Percentiles rank a stretch among this genome's conserved stretches.
These are phyloP conservation scores for Tupiocoris notatus DNA, from an alignment of 2,888 invertebrate genomes.

Conservation along the genomic window DNA sequence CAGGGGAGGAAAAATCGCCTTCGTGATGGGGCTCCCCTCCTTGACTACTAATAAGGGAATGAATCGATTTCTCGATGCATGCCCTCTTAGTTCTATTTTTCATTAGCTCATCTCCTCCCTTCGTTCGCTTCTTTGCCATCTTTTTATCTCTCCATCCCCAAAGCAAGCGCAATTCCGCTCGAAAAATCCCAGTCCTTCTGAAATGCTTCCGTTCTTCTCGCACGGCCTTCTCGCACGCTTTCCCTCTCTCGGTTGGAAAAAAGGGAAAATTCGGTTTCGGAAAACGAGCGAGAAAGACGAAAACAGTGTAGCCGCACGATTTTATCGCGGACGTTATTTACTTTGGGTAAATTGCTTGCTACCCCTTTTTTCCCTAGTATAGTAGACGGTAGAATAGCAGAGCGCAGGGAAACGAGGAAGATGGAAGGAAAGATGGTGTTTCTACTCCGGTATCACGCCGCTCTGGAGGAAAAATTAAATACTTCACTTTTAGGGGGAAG, in stretches of 20 bases:
- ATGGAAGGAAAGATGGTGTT: background rate
- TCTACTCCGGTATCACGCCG: background rate
- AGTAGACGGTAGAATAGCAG: background rate
- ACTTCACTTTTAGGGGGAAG: conserved; percentile 39
- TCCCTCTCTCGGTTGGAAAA: background rate
- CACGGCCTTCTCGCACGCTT: background rate
- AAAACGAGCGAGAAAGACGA: background rate
- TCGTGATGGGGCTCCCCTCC: conserved; percentile 6
- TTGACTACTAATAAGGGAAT: conserved; percentile 48
- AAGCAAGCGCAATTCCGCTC: no score
- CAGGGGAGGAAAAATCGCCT: background rate
- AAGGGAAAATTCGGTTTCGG: background rate
- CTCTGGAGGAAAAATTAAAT: conserved; percentile 32
- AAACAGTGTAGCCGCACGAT: conserved; percentile 32
- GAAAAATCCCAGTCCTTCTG: no score
- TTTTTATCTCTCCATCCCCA: conserved; percentile 27
- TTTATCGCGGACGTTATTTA: conserved; percentile 43
- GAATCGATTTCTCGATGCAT: conserved; percentile 56
- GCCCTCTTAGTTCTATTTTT: conserved; percentile 61
- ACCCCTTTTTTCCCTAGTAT: conserved; percentile 6
- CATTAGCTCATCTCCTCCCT: conserved; percentile 54
- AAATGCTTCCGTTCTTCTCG: no score
- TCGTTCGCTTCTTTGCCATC: conserved; percentile 44
- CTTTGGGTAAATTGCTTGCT: conserved; percentile 42
- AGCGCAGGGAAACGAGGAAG: background rate